Base-by-base conservation (phyloP, 1,140 invertebrate species). In the Meloidogyne chitwoodi region DNA sequence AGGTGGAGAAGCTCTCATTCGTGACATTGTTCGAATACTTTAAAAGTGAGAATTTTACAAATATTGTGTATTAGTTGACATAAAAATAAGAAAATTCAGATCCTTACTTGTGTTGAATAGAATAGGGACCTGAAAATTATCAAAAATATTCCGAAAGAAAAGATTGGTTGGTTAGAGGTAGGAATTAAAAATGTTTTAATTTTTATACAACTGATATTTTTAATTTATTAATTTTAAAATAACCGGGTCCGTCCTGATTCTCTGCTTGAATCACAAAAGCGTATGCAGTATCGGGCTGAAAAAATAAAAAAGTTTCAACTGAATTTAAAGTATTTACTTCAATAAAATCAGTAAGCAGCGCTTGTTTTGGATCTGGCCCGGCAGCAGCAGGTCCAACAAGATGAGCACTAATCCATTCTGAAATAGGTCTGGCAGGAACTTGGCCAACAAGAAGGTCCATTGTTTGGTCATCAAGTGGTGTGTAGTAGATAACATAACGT, bases 401-500 rank as follows among this genome's bases (percentile, higher is more conserved):
- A 41, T 86, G 85, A 63, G 77, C 80, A 34, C 82, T 85, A 69
- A 86, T 79, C 79, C 79, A 80, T 68, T 80, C 84, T 24, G 71
- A 77, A 34, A 85, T 77, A 38, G 85, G 85, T 61, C 78, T 82
- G 24, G 65, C 78, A 31, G 86, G 85, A 24, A 86, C 85, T 79
- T 86, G 85, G 22, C 84, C 84, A 12, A 86, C 79, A 80, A 68
- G 68, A 11, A 78, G 19, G 24, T 48, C 65, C 19, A n/a, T 22
- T 38, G 81, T 82, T 75, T 86, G 85, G 63, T 86, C 83, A 74
- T 86, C 85, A 5, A 86, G 69, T 24, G 84, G 80, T 62, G 84
- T 87, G 77, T 86, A 86, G 67, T 86, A 86, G 34, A 86, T 77
- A 44, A 86, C 86, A 67, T 86, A 86, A 27, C 86, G 79, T 2